Evolutionary conservation across 2,888 invertebrate genomes (phyloP).

Genomic region (Xestia c-nigrum): DNA sequence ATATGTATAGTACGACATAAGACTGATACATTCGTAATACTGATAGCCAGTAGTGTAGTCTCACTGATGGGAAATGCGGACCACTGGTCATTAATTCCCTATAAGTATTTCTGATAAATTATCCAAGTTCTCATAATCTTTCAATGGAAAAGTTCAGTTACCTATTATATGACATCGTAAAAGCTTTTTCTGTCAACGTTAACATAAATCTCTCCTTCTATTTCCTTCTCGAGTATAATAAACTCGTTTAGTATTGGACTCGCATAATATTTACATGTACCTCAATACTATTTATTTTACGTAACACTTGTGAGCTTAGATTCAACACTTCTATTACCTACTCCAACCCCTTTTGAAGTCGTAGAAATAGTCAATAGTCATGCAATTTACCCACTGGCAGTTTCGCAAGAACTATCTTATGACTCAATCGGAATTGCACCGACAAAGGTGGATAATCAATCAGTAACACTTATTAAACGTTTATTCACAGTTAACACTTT

Average conservation of each 20-base stretch:
- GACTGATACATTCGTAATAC: neutral
- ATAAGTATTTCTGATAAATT: neutral
- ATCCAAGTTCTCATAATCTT: neutral
- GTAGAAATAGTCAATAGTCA: neutral
- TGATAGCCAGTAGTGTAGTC: neutral
- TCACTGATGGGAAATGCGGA: neutral
- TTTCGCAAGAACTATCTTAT: conserved; percentile 52
- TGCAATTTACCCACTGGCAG: conserved; percentile 13
- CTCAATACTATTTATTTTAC: conserved; percentile 12
- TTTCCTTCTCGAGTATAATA: conserved; percentile 17
- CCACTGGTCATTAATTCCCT: neutral
- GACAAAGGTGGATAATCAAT: conserved; percentile 50
- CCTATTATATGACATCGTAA: conserved; percentile 12
- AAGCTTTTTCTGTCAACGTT: conserved; percentile 28
- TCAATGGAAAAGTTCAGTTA: conserved; percentile 6
- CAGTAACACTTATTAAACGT: conserved; percentile 23
- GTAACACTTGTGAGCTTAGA: conserved; percentile 12
- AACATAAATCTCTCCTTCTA: conserved; percentile 23
- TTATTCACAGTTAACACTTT: conserved; percentile 22
- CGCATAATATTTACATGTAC: conserved; percentile 26
- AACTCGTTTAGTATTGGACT: conserved; percentile 16
- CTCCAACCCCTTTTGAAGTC: conserved; percentile 4
- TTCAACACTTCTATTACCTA: neutral
- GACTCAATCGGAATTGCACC: conserved; percentile 56
- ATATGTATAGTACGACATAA: neutral